Evolutionary conservation across 1,140 invertebrate genomes (phyloP).

Genomic region (Drosophila nikananu): DNA sequence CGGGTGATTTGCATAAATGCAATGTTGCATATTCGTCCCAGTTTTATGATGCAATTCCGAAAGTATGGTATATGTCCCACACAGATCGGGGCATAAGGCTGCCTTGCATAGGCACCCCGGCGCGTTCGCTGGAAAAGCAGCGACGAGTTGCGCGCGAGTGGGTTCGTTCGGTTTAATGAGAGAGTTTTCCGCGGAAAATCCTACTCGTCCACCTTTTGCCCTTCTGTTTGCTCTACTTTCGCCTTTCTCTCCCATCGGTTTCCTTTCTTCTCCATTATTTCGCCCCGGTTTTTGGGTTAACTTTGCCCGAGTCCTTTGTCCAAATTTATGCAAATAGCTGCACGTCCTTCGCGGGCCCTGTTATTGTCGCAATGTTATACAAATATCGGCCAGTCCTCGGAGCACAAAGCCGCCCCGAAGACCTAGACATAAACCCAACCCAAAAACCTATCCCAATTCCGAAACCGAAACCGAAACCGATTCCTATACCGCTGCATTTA

Average conservation of each 20-base stretch:
- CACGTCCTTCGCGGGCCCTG: slow-evolving; percentile 55
- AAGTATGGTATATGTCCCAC: slow-evolving; percentile 1
- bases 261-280: slow-evolving; percentile 24
- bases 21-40: slow-evolving; percentile 60
- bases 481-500: slow-evolving; percentile 51
- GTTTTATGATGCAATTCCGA: slow-evolving; percentile 75
- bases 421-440: not conserved
- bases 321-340: slow-evolving; percentile 25
- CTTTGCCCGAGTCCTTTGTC: slow-evolving; percentile 27
- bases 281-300: slow-evolving; percentile 42
- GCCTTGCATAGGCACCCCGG: slow-evolving; percentile 11
- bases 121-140: slow-evolving; percentile 51
- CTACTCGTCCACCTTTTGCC: slow-evolving; percentile 28
- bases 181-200: slow-evolving; percentile 31
- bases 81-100: slow-evolving; percentile 1
- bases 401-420: not conserved
- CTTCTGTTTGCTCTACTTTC: slow-evolving; percentile 56
- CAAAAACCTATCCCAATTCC: slow-evolving; percentile 1
- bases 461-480: slow-evolving; percentile 5
- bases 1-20: slow-evolving; percentile 68
- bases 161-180: slow-evolving; percentile 47
- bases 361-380: slow-evolving; percentile 80
- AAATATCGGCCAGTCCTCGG: slow-evolving; percentile 47
- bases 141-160: slow-evolving; percentile 59
- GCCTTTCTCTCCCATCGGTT: slow-evolving; percentile 30